phyloP scores from a whole-genome alignment of 2,888 invertebrate genomes.

The Oscheius sp. region DNA sequence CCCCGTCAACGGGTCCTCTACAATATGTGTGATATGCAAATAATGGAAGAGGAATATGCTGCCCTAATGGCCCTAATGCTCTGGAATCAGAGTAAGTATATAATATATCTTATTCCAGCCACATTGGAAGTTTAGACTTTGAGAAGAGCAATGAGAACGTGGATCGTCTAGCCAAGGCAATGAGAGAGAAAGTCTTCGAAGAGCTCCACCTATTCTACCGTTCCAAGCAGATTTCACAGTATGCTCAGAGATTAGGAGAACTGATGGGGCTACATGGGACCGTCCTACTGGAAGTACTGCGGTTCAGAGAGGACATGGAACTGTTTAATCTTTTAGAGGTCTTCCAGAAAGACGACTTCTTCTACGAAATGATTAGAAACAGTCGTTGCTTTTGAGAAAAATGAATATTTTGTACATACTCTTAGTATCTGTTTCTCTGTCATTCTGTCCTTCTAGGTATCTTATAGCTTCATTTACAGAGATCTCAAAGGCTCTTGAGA shows the following conservation, averaged over 20 bases:
- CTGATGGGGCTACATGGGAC: constrained; percentile 33
- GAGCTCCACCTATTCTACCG: constrained; percentile 19
- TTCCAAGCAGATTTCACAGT: constrained; percentile 10
- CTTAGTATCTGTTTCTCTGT: not conserved
- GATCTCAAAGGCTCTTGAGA: not conserved
- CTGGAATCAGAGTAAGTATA: constrained; percentile 28
- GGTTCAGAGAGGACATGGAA: constrained; percentile 32
- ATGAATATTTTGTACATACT: not conserved
- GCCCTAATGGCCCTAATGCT: constrained; percentile 17
- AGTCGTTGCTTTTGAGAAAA: constrained; percentile 26
- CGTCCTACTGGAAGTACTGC: constrained; percentile 17
- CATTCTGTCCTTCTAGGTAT: not conserved
- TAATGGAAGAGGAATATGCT: constrained; percentile 29
- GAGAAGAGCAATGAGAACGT: constrained; percentile 21
- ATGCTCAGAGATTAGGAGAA: constrained; percentile 23
- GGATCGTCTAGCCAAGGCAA: constrained; percentile 5
- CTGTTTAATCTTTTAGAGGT: constrained; percentile 19
- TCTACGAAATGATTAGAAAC: constrained; percentile 19
- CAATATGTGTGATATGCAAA: constrained; percentile 22
- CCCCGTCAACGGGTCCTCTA: constrained; percentile 15
- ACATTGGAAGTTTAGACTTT: constrained; percentile 10
- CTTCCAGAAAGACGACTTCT: constrained; percentile 30
- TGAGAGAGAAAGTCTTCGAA: constrained; percentile 21
- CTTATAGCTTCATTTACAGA: not conserved
- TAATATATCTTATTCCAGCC: not conserved